Evolutionary conservation across 2,888 invertebrate genomes (phyloP).

Genomic region (Oeneis ivallda): DNA sequence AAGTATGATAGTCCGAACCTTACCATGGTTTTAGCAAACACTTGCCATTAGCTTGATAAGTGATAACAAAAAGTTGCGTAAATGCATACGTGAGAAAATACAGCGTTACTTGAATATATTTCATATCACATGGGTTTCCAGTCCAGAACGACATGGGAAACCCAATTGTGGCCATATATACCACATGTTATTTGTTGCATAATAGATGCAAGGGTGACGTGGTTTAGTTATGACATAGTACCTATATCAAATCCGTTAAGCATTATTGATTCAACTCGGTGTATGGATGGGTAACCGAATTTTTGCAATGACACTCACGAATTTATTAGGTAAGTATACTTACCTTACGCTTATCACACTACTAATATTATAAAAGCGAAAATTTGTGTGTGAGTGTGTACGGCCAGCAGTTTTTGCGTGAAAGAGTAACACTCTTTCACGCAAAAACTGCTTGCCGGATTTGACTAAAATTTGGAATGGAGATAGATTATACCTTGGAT

Average conservation of each 20-base stretch:
- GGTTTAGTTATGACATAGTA: not conserved
- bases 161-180: constrained; percentile 7
- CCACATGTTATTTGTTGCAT: constrained; percentile 12
- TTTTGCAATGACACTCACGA: not conserved
- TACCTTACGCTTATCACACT: too few species aligned
- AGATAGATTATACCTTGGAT: too few species aligned
- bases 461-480: too few species aligned
- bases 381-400: too few species aligned
- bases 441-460: too few species aligned
- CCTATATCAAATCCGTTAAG: not conserved
- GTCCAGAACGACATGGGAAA: constrained; percentile 8
- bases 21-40: not conserved
- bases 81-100: constrained; percentile 6
- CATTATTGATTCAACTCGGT: not conserved
- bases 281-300: not conserved
- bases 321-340: too few species aligned
- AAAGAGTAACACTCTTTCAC: too few species aligned
- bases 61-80: not conserved
- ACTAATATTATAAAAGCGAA: too few species aligned
- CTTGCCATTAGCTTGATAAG: not conserved
- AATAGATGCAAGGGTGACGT: constrained; percentile 2
- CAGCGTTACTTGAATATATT: not conserved
- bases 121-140: constrained; percentile 10
- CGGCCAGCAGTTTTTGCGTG: too few species aligned
- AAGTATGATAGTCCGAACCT: too few species aligned